Evolutionary conservation across 2,113 vertebrate species (phyloP).

Genomic region (Alexandromys fortis): DNA sequence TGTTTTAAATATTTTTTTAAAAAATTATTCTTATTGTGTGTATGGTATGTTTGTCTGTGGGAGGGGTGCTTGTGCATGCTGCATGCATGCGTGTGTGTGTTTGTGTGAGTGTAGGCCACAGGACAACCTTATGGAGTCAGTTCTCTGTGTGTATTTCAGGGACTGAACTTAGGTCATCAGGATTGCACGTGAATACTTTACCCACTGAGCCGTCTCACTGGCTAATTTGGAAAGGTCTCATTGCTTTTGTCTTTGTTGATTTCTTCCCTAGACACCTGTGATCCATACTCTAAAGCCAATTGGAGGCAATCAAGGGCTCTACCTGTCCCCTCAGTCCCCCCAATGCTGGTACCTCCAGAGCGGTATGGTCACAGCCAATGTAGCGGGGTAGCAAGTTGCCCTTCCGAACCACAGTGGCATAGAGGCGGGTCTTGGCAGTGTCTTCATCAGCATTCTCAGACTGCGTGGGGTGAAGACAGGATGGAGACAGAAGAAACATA

Average conservation of each 20-base stretch:
- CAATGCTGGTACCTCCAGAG: slow-evolving; percentile 78
- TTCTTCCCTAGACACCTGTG: neutral
- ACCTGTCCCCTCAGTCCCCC: accelerated
- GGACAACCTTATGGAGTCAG: neutral
- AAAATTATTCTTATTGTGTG: neutral
- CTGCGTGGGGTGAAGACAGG: slow-evolving; percentile 48
- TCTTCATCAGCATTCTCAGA: neutral
- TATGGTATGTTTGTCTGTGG: neutral
- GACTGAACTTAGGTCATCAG: neutral
- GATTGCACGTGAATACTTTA: neutral
- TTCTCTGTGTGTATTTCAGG: neutral
- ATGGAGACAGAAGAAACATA: neutral
- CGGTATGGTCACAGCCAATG: slow-evolving; percentile 72
- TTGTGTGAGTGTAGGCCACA: neutral
- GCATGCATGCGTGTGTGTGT: neutral
- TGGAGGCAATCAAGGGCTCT: neutral
- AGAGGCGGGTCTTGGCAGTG: slow-evolving; percentile 56
- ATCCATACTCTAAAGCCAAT: neutral
- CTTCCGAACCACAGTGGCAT: slow-evolving; percentile 75
- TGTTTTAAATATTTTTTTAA: neutral
- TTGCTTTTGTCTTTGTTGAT: neutral
- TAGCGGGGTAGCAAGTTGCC: slow-evolving; percentile 78
- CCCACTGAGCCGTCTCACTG: neutral
- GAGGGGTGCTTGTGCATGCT: neutral
- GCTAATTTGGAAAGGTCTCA: neutral